These are phyloP conservation scores for Bubo scandiacus DNA, from an alignment of 2,113 vertebrate genomes.

Conservation along the genomic window DNA sequence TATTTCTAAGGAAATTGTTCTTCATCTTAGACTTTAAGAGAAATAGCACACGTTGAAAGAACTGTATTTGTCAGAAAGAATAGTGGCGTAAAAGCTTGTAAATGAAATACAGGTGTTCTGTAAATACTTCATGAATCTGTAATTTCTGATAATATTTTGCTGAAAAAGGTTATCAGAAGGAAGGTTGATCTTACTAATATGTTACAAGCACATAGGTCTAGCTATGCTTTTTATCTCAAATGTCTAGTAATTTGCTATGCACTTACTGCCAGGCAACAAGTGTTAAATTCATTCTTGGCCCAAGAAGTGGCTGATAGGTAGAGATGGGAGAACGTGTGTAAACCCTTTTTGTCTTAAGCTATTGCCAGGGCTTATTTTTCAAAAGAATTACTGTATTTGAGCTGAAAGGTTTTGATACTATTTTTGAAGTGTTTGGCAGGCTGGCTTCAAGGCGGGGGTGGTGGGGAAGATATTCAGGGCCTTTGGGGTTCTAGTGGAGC, in stretches of 20 bases:
- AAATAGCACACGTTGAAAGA: neutral
- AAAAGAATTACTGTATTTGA: neutral
- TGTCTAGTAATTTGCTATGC: neutral
- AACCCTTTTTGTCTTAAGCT: neutral
- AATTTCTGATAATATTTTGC: neutral
- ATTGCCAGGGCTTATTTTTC: neutral
- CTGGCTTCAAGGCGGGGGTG: neutral
- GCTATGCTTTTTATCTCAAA: neutral
- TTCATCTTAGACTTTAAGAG: neutral
- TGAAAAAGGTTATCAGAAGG: neutral
- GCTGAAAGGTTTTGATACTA: neutral
- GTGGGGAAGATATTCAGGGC: neutral
- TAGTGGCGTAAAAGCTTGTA: neutral
- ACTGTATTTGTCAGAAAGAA: neutral
- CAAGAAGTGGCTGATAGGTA: neutral
- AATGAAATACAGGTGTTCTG: neutral
- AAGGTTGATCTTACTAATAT: neutral
- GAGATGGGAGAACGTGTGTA: rapidly evolving
- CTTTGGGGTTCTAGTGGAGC: neutral
- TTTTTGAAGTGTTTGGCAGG: neutral
- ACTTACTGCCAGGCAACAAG: neutral
- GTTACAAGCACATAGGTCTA: neutral
- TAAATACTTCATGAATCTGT: neutral
- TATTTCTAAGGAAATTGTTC: neutral
- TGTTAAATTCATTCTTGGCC: neutral